phyloP scores from a whole-genome alignment of 2,797 vertebrate species.

The Chelon labrosus region DNA sequence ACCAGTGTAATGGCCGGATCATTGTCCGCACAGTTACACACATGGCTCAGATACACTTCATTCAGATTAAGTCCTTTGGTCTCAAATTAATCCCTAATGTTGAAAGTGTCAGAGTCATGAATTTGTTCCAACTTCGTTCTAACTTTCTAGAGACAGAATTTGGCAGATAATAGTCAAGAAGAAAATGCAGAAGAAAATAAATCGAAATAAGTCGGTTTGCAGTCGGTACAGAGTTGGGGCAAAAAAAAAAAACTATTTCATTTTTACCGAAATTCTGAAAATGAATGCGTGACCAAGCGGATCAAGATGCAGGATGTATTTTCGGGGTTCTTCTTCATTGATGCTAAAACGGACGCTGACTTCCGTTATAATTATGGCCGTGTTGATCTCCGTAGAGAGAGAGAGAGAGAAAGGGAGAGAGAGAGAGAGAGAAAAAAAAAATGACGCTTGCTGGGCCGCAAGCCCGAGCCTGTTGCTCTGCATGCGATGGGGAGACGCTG shows the following conservation, averaged over 20 bases:
- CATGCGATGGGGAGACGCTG: conserved; percentile 54
- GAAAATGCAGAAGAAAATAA: neutral
- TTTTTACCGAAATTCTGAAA: neutral
- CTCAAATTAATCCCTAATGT: too few relatives aligned
- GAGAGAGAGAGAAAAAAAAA: conserved; percentile 4
- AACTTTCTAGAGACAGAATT: too few relatives aligned
- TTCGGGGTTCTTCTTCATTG: conserved; percentile 32
- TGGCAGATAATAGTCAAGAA: neutral
- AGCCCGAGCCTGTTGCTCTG: conserved; percentile 46
- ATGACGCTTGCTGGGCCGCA: conserved; percentile 40
- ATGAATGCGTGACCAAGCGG: conserved; percentile 7
- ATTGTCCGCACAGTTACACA: neutral
- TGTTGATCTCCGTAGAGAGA: conserved; percentile 39
- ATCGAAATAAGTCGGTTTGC: neutral
- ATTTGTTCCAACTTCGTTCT: too few relatives aligned
- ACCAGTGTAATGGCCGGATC: conserved; percentile 22
- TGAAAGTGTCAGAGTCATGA: too few relatives aligned
- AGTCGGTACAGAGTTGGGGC: neutral
- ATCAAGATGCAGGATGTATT: neutral
- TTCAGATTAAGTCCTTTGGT: neutral
- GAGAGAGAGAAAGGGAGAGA: too few relatives aligned
- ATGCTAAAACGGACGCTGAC: conserved; percentile 57
- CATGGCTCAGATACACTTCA: neutral
- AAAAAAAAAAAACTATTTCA: neutral
- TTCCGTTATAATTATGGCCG: conserved; percentile 66